Conservation (phyloP, 1,140 invertebrate species). For the Bombus pascuorum region DNA sequence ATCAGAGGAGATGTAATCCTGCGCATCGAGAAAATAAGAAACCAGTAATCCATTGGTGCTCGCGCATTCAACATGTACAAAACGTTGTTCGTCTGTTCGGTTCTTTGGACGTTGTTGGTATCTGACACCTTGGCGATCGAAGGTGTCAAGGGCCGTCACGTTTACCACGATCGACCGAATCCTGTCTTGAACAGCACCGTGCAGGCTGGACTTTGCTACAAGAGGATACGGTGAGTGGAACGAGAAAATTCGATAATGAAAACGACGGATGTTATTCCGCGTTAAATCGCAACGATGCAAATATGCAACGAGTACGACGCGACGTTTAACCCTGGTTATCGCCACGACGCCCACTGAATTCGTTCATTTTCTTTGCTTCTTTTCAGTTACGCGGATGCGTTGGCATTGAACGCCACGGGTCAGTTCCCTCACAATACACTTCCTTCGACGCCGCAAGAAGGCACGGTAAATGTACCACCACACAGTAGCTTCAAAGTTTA, state of each 20-base stretch:
- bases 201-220: conserved; percentile 76
- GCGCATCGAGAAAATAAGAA: conserved; percentile 52
- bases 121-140: conserved; percentile 54
- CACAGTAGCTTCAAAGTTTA: not conserved
- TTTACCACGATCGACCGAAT: not conserved
- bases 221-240: conserved; percentile 75
- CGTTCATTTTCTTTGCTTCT: not conserved
- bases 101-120: conserved; percentile 45
- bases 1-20: conserved; percentile 41
- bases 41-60: conserved; percentile 64
- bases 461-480: conserved; percentile 27
- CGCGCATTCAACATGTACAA: conserved; percentile 68
- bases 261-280: not conserved
- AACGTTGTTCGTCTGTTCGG: conserved; percentile 34
- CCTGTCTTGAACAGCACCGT: conserved; percentile 41
- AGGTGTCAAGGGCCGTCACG: conserved; percentile 69
- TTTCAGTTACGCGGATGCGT: conserved; percentile 59
- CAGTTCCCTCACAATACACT: conserved; percentile 57
- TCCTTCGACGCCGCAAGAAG: conserved; percentile 32
- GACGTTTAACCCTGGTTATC: conserved; percentile 18
- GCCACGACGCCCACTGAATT: not conserved
- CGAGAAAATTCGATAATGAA: not conserved
- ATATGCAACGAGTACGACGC: not conserved
- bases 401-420: conserved; percentile 49
- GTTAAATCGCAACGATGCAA: not conserved